A percentile compares a stretch with the other conserved stretches of the same genome.
phyloP scores from a whole-genome alignment of 2,797 vertebrate genomes.

The Salarias fasciatus region DNA sequence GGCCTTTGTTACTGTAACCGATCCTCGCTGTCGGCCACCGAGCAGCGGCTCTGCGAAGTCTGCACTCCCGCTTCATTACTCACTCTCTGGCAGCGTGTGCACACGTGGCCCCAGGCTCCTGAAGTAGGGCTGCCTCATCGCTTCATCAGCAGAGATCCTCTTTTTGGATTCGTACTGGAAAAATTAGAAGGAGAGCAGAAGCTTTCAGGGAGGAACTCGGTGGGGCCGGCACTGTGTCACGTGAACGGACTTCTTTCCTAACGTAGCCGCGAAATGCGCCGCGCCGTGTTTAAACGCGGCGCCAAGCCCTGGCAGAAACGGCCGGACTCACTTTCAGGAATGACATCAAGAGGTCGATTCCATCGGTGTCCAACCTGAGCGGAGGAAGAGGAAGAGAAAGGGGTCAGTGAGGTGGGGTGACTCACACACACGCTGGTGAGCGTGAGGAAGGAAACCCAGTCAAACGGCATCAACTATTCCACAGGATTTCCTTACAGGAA shows the following conservation, averaged over 20 bases:
- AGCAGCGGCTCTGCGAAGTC: conserved; percentile 57
- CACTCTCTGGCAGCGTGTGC: conserved; percentile 82
- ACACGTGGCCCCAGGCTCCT: conserved; percentile 81
- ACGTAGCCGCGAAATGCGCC: conserved; percentile 47
- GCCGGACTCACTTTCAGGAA: conserved; percentile 92
- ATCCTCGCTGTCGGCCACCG: too few relatives aligned
- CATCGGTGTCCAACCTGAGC: conserved; percentile 92
- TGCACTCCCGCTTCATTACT: conserved; percentile 72
- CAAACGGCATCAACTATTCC: conserved; percentile 79
- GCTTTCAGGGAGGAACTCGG: neutral
- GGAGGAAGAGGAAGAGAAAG: neutral
- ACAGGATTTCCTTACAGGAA: conserved; percentile 84
- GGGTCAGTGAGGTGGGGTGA: conserved; percentile 60
- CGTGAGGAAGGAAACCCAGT: conserved; percentile 73
- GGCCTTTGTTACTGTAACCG: conserved; percentile 41
- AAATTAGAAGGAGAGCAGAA: conserved; percentile 16
- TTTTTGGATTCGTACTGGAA: conserved; percentile 94
- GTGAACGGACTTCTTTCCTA: conserved; percentile 26
- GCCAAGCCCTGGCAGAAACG: conserved; percentile 25
- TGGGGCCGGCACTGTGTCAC: conserved; percentile 2
- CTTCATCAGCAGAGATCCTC: conserved; percentile 83
- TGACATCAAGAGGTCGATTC: conserved; percentile 92
- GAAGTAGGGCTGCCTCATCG: conserved; percentile 83
- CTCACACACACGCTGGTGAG: conserved; percentile 59
- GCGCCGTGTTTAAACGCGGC: conserved; percentile 31